Evolutionary conservation across 2,113 vertebrate genomes (phyloP).

Genomic region (Chascanopsetta lugubris): DNA sequence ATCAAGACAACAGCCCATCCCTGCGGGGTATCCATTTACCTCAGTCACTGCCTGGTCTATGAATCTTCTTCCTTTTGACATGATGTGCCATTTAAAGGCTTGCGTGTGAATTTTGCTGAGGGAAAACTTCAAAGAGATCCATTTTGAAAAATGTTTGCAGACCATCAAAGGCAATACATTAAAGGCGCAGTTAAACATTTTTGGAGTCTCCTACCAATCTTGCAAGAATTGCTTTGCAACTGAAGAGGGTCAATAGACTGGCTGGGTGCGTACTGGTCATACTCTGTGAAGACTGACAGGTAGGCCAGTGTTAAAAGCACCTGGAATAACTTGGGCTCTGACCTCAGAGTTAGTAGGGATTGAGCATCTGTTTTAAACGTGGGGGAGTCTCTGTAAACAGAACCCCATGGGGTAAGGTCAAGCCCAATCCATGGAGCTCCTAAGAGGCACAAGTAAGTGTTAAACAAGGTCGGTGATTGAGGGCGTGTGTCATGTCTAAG

Average conservation of each 20-base stretch:
- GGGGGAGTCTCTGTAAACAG: slow-evolving; percentile 46
- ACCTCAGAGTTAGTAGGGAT: slow-evolving; percentile 28
- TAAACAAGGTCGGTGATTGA: slow-evolving; percentile 53
- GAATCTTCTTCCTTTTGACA: slow-evolving; percentile 37
- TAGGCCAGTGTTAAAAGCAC: slow-evolving; percentile 45
- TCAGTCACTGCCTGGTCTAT: slow-evolving; percentile 35
- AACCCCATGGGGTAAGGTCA: slow-evolving; percentile 37
- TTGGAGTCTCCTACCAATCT: slow-evolving; percentile 53
- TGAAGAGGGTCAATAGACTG: slow-evolving; percentile 31
- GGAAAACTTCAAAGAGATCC: slow-evolving; percentile 43
- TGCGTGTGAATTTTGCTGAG: slow-evolving; percentile 32
- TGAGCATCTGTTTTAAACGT: slow-evolving; percentile 50
- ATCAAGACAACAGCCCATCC: slow-evolving; percentile 46
- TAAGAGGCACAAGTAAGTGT: slow-evolving; percentile 39
- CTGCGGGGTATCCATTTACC: slow-evolving; percentile 51
- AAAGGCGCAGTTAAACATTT: slow-evolving; percentile 51
- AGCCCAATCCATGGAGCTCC: slow-evolving; percentile 32
- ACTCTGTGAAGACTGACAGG: slow-evolving; percentile 45
- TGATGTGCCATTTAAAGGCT: slow-evolving; percentile 26
- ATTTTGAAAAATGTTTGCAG: slow-evolving; percentile 62
- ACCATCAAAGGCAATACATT: slow-evolving; percentile 59
- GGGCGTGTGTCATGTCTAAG: slow-evolving; percentile 34
- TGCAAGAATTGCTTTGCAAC: slow-evolving; percentile 31
- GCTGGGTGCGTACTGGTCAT: slow-evolving; percentile 39
- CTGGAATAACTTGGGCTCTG: slow-evolving; percentile 44